Base-by-base conservation (phyloP, 1,140 invertebrate species). In the Argopecten irradians region DNA sequence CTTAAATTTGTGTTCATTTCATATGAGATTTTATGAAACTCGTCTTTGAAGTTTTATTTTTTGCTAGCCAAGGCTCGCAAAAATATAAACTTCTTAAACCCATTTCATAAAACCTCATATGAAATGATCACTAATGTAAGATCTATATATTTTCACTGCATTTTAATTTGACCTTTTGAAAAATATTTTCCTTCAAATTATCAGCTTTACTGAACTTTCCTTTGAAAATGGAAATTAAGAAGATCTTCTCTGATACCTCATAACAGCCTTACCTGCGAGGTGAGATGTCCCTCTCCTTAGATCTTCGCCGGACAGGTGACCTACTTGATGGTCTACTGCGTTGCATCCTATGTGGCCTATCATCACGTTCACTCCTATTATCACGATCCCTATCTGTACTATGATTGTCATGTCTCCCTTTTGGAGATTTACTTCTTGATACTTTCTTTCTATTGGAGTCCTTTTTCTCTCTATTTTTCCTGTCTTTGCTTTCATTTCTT, bases 351-450 rank as follows among this genome's bases (percentile, higher is more conserved):
- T 28, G 28, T 71, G 55, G 1, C 55, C 55, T 71, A 71, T 71
- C 55, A 71, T 71, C 55, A 71, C 55, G 55, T 71, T 71, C 55
- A 71, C 0, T 71, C 16, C n/a, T 71, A n/a, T 71, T 22, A 71
- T 71, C 55, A 5, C 55, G 14, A 28, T 71, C 55, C 28, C n/a
- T 71, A 71, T 71, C 55, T 28, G 55, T 71, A n/a, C 5, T 71
- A 71, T 71, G 22, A 71, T 71, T 71, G 22, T 71, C 55, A 71
- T 28, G 55, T 71, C 22, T 71, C 55, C 55, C 55, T 71, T 71
- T 71, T 71, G 55, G 55, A 71, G 55, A 71, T 28, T 71, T 71
- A 71, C 55, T 71, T n/a, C 55, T 71, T 71, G 55, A 71, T 71
- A 71, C 16, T 71, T 71, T 71, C 55, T 71, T 71, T 71, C 55